A percentile compares a stretch with the other conserved stretches of the same genome.
These are phyloP conservation scores for Craniophora ligustri DNA, from an alignment of 2,888 invertebrate species.

Conservation along the genomic window DNA sequence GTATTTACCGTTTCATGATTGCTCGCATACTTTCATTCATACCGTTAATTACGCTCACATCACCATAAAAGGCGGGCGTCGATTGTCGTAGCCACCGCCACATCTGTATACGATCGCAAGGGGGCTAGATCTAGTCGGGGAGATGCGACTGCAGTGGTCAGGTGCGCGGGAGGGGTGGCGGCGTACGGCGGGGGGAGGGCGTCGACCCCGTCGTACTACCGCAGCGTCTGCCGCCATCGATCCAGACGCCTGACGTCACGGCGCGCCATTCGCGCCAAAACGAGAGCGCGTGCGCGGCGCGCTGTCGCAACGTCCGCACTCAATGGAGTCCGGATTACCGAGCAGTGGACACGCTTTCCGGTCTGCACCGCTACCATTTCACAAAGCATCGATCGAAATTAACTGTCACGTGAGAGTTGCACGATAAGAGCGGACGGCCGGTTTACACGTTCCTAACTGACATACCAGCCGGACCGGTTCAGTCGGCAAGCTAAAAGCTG, in stretches of 20 bases:
- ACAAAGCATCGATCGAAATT: constrained; percentile 74
- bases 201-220: constrained; percentile 88
- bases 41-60: constrained; percentile 75
- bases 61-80: constrained; percentile 79
- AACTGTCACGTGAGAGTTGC: constrained; percentile 75
- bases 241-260: constrained; percentile 88
- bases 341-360: constrained; percentile 83
- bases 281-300: constrained; percentile 84
- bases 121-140: constrained; percentile 76
- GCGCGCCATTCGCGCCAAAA: constrained; percentile 88
- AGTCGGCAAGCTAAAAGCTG: constrained; percentile 48
- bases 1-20: constrained; percentile 64
- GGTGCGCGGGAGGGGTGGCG: constrained; percentile 76
- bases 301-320: constrained; percentile 85
- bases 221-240: constrained; percentile 89
- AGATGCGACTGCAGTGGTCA: constrained; percentile 86
- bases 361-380: constrained; percentile 70
- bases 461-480: constrained; percentile 63
- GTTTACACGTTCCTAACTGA: constrained; percentile 62
- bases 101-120: constrained; percentile 66
- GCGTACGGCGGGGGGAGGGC: constrained; percentile 74
- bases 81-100: constrained; percentile 73
- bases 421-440: constrained; percentile 64
- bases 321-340: constrained; percentile 83
- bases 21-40: constrained; percentile 78